These are phyloP conservation scores for Axinella damicornis DNA, from an alignment of 37 sponge, comb jelly and placozoan genomes.

Conservation along the genomic window DNA sequence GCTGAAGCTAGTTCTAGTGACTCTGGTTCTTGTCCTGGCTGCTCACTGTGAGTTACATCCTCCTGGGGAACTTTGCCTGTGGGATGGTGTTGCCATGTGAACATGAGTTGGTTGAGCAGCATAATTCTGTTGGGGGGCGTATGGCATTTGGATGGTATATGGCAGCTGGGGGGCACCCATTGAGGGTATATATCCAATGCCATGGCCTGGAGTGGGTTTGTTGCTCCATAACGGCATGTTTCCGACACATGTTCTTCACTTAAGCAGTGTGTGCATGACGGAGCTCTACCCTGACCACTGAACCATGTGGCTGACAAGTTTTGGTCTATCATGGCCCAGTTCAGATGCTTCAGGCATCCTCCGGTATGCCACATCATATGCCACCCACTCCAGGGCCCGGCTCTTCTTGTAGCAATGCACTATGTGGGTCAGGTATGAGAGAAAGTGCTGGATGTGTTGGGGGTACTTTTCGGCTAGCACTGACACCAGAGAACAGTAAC, in stretches of 20 bases:
- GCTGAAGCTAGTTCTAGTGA: no score
- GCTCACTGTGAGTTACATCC: no score
- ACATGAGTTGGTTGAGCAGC: no score
- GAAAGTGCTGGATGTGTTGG: not conserved
- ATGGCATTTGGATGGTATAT: not conserved
- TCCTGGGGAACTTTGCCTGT: no score
- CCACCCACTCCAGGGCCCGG: not conserved
- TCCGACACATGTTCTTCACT: no score
- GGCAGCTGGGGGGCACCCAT: no score
- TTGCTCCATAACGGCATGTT: no score
- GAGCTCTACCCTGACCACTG: not conserved
- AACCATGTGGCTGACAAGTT: not conserved
- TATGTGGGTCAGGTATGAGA: not conserved
- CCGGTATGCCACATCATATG: not conserved
- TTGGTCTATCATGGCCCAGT: constrained; percentile 2
- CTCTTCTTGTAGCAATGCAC: not conserved
- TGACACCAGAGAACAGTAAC: not conserved
- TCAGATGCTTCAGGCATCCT: not conserved
- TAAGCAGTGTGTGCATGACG: not conserved
- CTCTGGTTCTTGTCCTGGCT: no score
- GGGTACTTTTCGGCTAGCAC: not conserved
- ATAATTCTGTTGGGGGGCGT: no score
- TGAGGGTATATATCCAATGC: no score
- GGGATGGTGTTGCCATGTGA: no score
- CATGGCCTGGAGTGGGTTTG: no score